Evolutionary conservation across 2,797 vertebrate genomes (phyloP), one percentile per base, ranked within the genome.

Genomic region (Acanthurus tractus): DNA sequence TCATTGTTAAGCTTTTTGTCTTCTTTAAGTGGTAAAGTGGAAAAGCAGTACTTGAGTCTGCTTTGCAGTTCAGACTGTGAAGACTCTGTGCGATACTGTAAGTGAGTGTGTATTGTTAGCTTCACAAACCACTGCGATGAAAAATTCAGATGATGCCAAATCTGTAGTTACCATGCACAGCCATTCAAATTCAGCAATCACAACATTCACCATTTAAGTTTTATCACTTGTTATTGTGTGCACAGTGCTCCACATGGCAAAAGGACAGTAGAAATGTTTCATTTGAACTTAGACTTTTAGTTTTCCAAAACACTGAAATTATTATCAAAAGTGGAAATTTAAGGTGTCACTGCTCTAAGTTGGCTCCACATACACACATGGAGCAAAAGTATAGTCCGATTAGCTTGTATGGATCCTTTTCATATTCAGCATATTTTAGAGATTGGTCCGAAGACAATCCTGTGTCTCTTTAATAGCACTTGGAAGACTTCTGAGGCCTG

Each of bases 171-270:
- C 8, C 17, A 53, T 53, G 23, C 5, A 14, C 13, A 56, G n/a
- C 29, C 44, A 54, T 48, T 6, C 20, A 29, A 15, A 70, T 55
- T 44, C 44, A 53, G 18, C 46, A 38, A 25, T 25, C 20, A 12
- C 8, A 59, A 14, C n/a, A 56, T 54, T 17, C 13, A 17, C 49
- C n/a, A 11, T 18, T 38, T 22, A 17, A 23, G 20, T 22, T 14
- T 42, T 7, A 57, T 34, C 29, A 34, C 29, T 14, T 38, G 52
- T 18, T 20, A 65, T 53, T 50, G 57, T 63, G 42, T 72, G 75
- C 59, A 50, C 72, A 76, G 14, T 57, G 59, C 53, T 78, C 36
- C 36, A n/a, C 82, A 83, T 90, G 79, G 79, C 89, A 85, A 63
- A 40, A 64, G 46, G 20, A 55, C 9, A 70, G 62, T 56, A 69